A percentile compares a stretch with the other conserved stretches of the same genome.
phyloP scores from a whole-genome alignment of 1,140 invertebrate species.

The Zaprionus capensis region DNA sequence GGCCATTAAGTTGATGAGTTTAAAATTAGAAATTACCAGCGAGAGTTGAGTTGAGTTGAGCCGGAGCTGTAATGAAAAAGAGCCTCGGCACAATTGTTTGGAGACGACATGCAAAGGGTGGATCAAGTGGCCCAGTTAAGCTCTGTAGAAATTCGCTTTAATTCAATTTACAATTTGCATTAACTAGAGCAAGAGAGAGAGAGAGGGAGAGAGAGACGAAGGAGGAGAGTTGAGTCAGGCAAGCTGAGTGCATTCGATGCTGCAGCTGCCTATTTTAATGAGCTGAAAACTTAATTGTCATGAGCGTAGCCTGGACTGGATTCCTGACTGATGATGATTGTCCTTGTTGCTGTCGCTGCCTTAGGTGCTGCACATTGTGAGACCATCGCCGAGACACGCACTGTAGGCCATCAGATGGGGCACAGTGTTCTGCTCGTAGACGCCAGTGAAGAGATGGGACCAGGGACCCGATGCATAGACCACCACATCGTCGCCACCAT shows the following conservation, averaged over 20 bases:
- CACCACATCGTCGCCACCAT: slow-evolving; percentile 89
- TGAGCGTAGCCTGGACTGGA: slow-evolving; percentile 36
- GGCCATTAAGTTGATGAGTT: slow-evolving; percentile 64
- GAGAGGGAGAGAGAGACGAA: neutral
- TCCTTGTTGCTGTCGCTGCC: neutral
- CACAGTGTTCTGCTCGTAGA: slow-evolving; percentile 92
- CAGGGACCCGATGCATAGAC: slow-evolving; percentile 88
- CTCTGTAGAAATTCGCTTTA: slow-evolving; percentile 61
- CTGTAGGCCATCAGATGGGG: slow-evolving; percentile 90
- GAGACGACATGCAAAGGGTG: slow-evolving; percentile 35
- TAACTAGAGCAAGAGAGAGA: slow-evolving; percentile 6
- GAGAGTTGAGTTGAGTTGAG: slow-evolving; percentile 13
- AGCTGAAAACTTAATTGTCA: slow-evolving; percentile 76
- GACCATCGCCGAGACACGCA: slow-evolving; percentile 85
- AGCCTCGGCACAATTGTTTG: slow-evolving; percentile 10
- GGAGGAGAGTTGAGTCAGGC: neutral
- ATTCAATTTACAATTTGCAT: slow-evolving; percentile 75
- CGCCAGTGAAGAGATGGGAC: slow-evolving; percentile 89
- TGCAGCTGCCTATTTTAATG: slow-evolving; percentile 52
- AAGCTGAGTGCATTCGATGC: slow-evolving; percentile 36
- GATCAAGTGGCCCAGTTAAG: slow-evolving; percentile 42
- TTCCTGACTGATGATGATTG: slow-evolving; percentile 1
- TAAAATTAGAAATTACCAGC: slow-evolving; percentile 53
- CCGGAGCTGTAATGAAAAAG: slow-evolving; percentile 29
- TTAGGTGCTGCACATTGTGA: slow-evolving; percentile 58